A percentile compares a stretch with the other conserved stretches of the same genome.
These are phyloP conservation scores for Pseudopleuronectes americanus DNA, from an alignment of 2,797 vertebrate genomes.

Conservation along the genomic window DNA sequence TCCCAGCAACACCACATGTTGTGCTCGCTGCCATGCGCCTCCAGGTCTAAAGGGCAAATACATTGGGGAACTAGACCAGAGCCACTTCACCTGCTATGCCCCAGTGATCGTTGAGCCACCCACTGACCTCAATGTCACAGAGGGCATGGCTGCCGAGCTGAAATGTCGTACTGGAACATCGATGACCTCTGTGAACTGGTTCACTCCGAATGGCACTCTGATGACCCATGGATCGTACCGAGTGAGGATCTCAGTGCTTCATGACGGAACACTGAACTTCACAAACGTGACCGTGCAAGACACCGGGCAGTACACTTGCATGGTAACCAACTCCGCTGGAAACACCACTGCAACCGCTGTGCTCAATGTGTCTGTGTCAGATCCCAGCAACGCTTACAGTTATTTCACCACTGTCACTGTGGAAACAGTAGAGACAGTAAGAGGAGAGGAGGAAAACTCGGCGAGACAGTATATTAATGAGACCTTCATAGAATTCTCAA, in stretches of 20 bases:
- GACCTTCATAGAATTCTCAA: conserved; percentile 82
- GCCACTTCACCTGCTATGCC: conserved; percentile 96
- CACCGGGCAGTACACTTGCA: conserved; percentile 97
- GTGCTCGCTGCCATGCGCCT: conserved; percentile 95
- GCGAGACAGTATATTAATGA: conserved; percentile 90
- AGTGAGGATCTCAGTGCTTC: conserved; percentile 94
- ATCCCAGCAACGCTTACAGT: conserved; percentile 89
- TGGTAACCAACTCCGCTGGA: conserved; percentile 97
- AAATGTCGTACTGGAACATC: conserved; percentile 96
- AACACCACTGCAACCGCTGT: conserved; percentile 96
- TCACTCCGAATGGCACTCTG: conserved; percentile 95
- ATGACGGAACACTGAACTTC: conserved; percentile 97
- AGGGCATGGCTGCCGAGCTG: conserved; percentile 96
- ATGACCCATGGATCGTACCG: conserved; percentile 98
- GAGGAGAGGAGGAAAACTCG: conserved; percentile 79
- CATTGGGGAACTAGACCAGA: conserved; percentile 94
- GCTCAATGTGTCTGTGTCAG: conserved; percentile 93
- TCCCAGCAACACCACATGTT: conserved; percentile 97
- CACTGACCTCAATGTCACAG: conserved; percentile 96
- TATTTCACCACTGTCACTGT: conserved; percentile 97
- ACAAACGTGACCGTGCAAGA: conserved; percentile 98
- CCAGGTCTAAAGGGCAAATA: conserved; percentile 92
- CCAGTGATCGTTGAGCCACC: conserved; percentile 97
- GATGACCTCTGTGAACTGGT: conserved; percentile 98
- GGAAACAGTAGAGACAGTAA: conserved; percentile 88